Evolutionary conservation across 1,140 invertebrate species (phyloP).

Genomic region (Lepidurus arcticus): DNA sequence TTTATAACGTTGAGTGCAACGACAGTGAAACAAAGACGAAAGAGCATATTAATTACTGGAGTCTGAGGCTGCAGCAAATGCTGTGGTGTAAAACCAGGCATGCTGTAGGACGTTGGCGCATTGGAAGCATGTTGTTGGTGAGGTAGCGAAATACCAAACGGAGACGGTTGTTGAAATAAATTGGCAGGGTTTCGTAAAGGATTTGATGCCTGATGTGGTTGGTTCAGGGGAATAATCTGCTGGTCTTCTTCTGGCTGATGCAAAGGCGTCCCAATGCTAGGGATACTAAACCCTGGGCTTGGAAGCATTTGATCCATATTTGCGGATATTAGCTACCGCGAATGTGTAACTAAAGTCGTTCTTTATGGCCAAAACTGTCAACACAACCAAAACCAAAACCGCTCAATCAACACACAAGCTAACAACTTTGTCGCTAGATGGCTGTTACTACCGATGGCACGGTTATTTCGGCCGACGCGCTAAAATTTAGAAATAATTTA

Average conservation of each 20-base stretch:
- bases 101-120: constrained; percentile 42
- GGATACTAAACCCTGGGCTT: constrained; percentile 80
- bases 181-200: constrained; percentile 67
- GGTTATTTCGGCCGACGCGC: too few relatives aligned
- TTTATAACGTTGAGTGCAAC: not conserved
- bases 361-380: not conserved
- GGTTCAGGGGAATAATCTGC: constrained; percentile 70
- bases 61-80: constrained; percentile 79
- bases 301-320: constrained; percentile 82
- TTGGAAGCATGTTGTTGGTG: constrained; percentile 58
- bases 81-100: constrained; percentile 54
- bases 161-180: constrained; percentile 54
- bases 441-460: not conserved
- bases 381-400: not conserved
- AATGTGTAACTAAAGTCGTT: not conserved
- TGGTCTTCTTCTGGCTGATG: constrained; percentile 89
- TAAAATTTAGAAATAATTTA: too few relatives aligned
- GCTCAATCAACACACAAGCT: not conserved
- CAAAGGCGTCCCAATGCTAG: constrained; percentile 79
- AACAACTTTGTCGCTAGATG: not conserved
- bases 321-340: constrained; percentile 3
- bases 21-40: not conserved
- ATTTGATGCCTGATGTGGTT: constrained; percentile 74
- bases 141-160: constrained; percentile 40
- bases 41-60: constrained; percentile 54